Base-by-base conservation (phyloP, 2,888 invertebrate genomes). In the Mesorhabditis sp. region DNA sequence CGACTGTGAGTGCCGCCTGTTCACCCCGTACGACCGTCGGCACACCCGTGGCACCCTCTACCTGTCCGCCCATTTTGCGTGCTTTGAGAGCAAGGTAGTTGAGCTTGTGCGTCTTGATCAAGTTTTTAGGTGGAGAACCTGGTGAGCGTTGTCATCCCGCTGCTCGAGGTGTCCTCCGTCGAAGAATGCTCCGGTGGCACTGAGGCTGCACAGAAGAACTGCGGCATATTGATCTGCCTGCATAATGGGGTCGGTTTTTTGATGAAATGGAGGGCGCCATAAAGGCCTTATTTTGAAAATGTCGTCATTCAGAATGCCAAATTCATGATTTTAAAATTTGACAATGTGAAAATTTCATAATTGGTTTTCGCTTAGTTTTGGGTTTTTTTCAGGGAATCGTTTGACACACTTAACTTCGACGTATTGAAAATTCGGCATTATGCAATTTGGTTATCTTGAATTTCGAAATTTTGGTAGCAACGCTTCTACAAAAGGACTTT, bases 1-100 rank as follows among this genome's bases (percentile, higher is more conserved):
- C 0, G 92, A 92, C 72, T 86, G 93, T 68, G 93, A 93, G 83
- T 93, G 94, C 84, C 91, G 92, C 7, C 88, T 98, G 69, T 94
- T 94, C 92, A 95, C 96, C 2, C 95, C 96, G 0, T 97, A 93
- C 86, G 93, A 94, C 86, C 95, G 95, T 86, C 91, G 91, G 77
- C 92, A 93, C 86, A 92, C 92, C 70, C 90, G 91, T 88, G 97
- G 97, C 15, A 90, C 91, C 77, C 89, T 98, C 82, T 97, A 92
- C 87, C 88, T 98, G 66, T 96, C 96, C 0, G 92, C 92, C 84
- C 94, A 93, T 88, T 98, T 94, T 86, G 90, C 96, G 82, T 97
- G 97, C 87, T 98, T 96, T 86, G 92, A 93, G 85, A 96, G 96
- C 87, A 90, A 93, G 89, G 95, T 95, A 86, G 89, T 41, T 28